Conservation (phyloP, 2,888 invertebrate species). For the Scaptomyza tumidula region DNA sequence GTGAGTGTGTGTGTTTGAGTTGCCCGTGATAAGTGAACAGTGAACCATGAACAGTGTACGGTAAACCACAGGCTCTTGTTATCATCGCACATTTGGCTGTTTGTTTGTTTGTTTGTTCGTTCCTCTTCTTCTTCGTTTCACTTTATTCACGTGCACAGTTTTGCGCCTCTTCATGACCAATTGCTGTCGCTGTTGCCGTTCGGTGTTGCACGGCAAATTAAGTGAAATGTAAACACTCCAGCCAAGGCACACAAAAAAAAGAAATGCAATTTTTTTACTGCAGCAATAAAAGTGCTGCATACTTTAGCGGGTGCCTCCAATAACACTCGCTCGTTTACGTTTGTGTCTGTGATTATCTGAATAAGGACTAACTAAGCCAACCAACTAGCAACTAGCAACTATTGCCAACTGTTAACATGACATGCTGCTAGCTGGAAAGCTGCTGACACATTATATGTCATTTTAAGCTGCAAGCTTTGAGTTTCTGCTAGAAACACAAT, state of each 20-base stretch:
- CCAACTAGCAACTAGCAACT: neutral
- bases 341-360: neutral
- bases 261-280: constrained; percentile 1
- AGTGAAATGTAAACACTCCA: constrained; percentile 57
- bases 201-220: constrained; percentile 4
- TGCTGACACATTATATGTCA: neutral
- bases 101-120: neutral
- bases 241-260: constrained; percentile 3
- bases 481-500: neutral
- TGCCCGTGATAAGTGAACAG: constrained; percentile 24
- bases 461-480: neutral
- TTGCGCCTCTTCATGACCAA: constrained; percentile 8
- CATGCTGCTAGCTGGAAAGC: neutral
- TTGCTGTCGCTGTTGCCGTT: constrained; percentile 1
- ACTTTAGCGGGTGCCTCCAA: constrained; percentile 17
- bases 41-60: constrained; percentile 28
- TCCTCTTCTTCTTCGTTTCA: neutral
- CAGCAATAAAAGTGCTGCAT: neutral
- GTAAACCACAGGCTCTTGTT: constrained; percentile 20
- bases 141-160: constrained; percentile 2
- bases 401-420: neutral
- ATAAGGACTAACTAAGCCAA: neutral
- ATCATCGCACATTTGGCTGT: constrained; percentile 20
- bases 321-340: neutral
- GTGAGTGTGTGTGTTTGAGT: neutral